Conservation (phyloP, 2,888 invertebrate species). For the Unio delphinus region DNA sequence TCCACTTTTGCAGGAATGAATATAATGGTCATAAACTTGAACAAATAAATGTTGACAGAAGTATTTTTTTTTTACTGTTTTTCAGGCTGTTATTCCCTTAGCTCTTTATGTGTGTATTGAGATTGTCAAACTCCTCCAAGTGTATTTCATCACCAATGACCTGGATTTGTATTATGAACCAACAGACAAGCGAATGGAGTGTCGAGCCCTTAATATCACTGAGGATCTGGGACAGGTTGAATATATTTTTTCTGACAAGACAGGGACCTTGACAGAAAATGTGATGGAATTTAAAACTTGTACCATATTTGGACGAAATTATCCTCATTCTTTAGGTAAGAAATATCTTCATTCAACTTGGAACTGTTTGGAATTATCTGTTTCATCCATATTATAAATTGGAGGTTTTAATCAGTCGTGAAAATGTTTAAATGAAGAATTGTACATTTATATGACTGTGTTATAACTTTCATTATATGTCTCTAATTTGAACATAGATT, state of each 20-base stretch:
- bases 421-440: too few species aligned
- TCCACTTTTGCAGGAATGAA: too few species aligned
- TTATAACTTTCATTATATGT: too few species aligned
- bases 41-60: background rate
- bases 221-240: constrained; percentile 95
- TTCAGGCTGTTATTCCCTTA: constrained; percentile 93
- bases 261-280: constrained; percentile 97
- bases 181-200: constrained; percentile 87
- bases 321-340: constrained; percentile 71
- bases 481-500: too few species aligned
- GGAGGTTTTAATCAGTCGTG: too few species aligned
- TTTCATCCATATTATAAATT: too few species aligned
- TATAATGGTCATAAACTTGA: too few species aligned
- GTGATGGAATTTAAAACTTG: constrained; percentile 96
- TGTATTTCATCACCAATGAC: constrained; percentile 94
- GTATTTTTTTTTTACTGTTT: constrained; percentile 12
- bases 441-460: too few species aligned
- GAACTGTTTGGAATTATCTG: too few species aligned
- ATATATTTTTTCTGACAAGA: constrained; percentile 97
- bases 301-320: constrained; percentile 90
- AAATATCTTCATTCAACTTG: background rate
- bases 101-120: constrained; percentile 97
- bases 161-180: constrained; percentile 87
- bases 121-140: constrained; percentile 94
- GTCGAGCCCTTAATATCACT: constrained; percentile 95